These are phyloP conservation scores for Molorchus minor DNA, from an alignment of 2,888 invertebrate genomes.

Conservation along the genomic window DNA sequence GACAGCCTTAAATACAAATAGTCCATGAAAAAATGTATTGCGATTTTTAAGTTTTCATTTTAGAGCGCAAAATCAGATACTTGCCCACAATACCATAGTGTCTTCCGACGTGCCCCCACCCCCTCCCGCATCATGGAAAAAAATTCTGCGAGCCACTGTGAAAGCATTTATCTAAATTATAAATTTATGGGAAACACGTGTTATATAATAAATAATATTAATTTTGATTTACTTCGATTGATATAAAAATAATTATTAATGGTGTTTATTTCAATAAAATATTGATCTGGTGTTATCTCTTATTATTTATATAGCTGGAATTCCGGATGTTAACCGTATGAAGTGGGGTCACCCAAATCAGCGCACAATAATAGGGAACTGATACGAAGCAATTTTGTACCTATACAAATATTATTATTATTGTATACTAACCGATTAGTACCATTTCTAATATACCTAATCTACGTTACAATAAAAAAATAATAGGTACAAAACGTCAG, in stretches of 20 bases:
- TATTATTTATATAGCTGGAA: constrained; percentile 7
- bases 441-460: background rate
- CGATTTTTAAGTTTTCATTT: background rate
- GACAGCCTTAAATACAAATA: background rate
- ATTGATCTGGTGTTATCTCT: constrained; percentile 2
- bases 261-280: constrained; percentile 8
- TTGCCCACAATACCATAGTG: background rate
- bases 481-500: background rate
- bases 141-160: too few relatives aligned
- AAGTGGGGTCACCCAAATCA: background rate
- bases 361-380: background rate
- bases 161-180: too few relatives aligned
- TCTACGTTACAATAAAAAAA: background rate
- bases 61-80: background rate
- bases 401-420: background rate
- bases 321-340: constrained; percentile 10
- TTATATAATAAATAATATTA: constrained; percentile 13
- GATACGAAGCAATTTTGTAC: too few relatives aligned
- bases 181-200: background rate
- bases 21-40: background rate
- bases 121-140: background rate
- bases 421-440: background rate
- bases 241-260: constrained; percentile 11
- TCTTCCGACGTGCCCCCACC: background rate
- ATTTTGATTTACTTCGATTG: background rate